Evolutionary conservation across 2,888 invertebrate genomes (phyloP).

Genomic region (Drosophila phalerata): DNA sequence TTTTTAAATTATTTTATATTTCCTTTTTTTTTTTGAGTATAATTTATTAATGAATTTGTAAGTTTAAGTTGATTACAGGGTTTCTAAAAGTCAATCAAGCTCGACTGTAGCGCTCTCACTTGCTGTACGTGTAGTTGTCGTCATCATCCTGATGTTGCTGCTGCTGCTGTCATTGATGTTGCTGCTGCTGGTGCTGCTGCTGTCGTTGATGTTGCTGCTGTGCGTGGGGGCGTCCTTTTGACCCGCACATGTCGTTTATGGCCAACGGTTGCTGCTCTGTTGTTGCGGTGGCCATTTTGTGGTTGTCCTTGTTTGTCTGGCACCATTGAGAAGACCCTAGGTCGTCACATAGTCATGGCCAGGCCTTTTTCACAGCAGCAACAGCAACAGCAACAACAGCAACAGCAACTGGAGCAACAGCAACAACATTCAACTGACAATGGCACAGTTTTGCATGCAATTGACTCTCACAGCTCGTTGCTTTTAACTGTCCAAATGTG

Average conservation of each 20-base stretch:
- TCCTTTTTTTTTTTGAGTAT: not conserved
- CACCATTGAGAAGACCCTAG: slow-evolving; percentile 41
- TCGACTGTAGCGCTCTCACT: not conserved
- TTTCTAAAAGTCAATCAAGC: not conserved
- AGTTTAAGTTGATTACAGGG: not conserved
- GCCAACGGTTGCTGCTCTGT: slow-evolving; percentile 40
- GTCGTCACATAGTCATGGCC: slow-evolving; percentile 67
- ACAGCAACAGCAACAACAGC: slow-evolving; percentile 13
- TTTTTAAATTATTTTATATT: not conserved
- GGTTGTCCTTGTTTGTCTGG: slow-evolving; percentile 69
- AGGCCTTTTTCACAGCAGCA: slow-evolving; percentile 29
- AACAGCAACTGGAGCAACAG: slow-evolving; percentile 28
- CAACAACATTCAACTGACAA: slow-evolving; percentile 61
- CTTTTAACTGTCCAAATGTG: slow-evolving; percentile 68
- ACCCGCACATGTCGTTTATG: slow-evolving; percentile 77
- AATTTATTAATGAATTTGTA: not conserved
- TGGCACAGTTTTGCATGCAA: slow-evolving; percentile 82
- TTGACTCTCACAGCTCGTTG: slow-evolving; percentile 82
- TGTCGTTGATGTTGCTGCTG: slow-evolving; percentile 11
- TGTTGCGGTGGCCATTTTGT: slow-evolving; percentile 77
- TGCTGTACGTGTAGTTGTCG: slow-evolving; percentile 45
- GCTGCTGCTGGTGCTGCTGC: slow-evolving; percentile 8
- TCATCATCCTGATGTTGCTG: slow-evolving; percentile 38
- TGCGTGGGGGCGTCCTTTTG: slow-evolving; percentile 77
- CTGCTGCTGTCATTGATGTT: slow-evolving; percentile 16